Evolutionary conservation across 2,113 vertebrate genomes (phyloP), one percentile per base, ranked within the genome.

Genomic region (Zosterops pallidus): DNA sequence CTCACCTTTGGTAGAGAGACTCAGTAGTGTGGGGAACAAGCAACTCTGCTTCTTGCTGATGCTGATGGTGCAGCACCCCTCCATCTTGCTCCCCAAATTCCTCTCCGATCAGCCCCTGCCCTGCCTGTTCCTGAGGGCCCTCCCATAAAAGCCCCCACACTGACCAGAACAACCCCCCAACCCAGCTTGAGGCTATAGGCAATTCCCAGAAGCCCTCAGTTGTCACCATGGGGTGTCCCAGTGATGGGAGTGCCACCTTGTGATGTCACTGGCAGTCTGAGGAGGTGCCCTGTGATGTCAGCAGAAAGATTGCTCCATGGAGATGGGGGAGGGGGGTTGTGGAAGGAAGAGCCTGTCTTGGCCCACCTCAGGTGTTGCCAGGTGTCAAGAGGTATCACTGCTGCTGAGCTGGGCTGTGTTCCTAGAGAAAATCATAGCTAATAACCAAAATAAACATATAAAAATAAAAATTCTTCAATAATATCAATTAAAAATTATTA

Each of bases 351-450:
- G 14, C 7, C 18, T 72, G 7, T 63, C 39, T 33, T 63, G 47
- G 26, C 26, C 10, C 8, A 60, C 12, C 12, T 44, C 47, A 71
- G 17, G 14, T 71, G 25, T 44, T 0, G 0, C 8, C 33, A 72
- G 5, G 9, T 22, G 18, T 63, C 39, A 53, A 33, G 26, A 53
- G 3, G 11, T 37, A 7, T 37, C 22, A 83, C 9, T 37, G 26
- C 39, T 22, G 21, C 47, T 53, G 22, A 53, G 26, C 11, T 21
- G 33, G 21, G 13, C 16, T 62, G 17, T 3, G 4, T 53, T 31
- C 37, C 55, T 44, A 25, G 39, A 44, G 33, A 63, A 37, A 63
- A 26, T 21, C 12, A 37, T 11, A 52, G 31, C 16, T 62, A 71
- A 53, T 11, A 25, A 14, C 16, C 0, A 1, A 71, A 83, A 52